Conservation (phyloP, 1,140 invertebrate species). For the Berghia stephanieae region DNA sequence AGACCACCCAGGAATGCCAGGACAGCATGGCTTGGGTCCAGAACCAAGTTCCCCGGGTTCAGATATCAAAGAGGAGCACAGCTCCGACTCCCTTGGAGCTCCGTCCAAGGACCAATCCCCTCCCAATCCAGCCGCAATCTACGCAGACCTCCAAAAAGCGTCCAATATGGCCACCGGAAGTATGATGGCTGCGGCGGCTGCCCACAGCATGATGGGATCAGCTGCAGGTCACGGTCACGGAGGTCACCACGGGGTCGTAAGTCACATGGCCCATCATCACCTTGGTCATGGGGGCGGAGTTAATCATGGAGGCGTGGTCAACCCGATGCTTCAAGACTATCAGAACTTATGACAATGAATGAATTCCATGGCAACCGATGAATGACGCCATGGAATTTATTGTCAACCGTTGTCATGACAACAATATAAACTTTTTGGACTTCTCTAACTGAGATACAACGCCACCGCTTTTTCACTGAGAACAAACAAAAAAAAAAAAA, state of each 20-base stretch:
- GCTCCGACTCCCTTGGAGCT: constrained; percentile 24
- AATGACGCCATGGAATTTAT: too few relatives aligned
- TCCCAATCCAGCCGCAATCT: constrained; percentile 32
- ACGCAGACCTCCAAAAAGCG: constrained; percentile 30
- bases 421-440: too few relatives aligned
- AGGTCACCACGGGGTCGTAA: background rate
- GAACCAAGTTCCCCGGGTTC: constrained; percentile 30
- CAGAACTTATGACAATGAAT: constrained; percentile 34
- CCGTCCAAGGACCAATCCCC: constrained; percentile 25
- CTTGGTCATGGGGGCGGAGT: background rate
- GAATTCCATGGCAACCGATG: too few relatives aligned
- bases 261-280: constrained; percentile 25
- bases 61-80: constrained; percentile 34
- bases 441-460: too few relatives aligned
- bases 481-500: too few relatives aligned
- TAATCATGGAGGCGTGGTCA: constrained; percentile 11
- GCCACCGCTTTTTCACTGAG: too few relatives aligned
- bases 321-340: constrained; percentile 29
- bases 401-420: too few relatives aligned
- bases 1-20: constrained; percentile 30
- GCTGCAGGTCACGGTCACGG: too few relatives aligned
- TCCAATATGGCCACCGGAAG: constrained; percentile 33
- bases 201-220: constrained; percentile 31
- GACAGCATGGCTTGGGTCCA: constrained; percentile 1
- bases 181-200: constrained; percentile 26